Evolutionary conservation across 2,113 vertebrate genomes (phyloP).

Genomic region (Sorex fumeus): DNA sequence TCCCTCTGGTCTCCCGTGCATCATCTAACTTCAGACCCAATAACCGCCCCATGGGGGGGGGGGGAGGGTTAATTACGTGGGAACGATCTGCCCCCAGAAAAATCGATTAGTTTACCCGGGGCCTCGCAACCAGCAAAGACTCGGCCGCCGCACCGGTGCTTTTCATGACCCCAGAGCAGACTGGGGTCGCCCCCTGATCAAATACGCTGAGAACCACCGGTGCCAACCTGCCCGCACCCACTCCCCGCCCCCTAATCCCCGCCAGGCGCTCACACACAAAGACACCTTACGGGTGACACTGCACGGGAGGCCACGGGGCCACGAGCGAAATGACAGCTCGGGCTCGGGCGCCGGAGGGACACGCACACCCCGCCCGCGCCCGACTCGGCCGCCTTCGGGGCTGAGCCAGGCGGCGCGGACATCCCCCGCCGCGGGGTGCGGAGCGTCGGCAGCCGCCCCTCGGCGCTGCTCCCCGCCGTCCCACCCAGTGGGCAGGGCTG

Average conservation of each 20-base stretch:
- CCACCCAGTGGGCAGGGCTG: not conserved
- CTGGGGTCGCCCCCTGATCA: not conserved
- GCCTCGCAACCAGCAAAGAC: not conserved
- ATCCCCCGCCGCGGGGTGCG: not conserved
- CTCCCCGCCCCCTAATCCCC: not conserved
- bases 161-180: not conserved
- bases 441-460: not conserved
- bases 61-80: too few species aligned
- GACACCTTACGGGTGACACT: slow-evolving; percentile 47
- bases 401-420: not conserved
- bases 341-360: not conserved
- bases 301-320: slow-evolving; percentile 20
- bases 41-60: slow-evolving; percentile 2
- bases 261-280: slow-evolving; percentile 35
- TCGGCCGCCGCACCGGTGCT: not conserved
- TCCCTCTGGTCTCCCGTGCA: slow-evolving; percentile 26
- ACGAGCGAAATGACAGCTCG: slow-evolving; percentile 15
- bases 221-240: too few species aligned
- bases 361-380: not conserved
- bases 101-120: slow-evolving; percentile 18
- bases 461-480: not conserved
- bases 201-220: not conserved
- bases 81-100: not conserved
- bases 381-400: too few species aligned
- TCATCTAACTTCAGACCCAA: slow-evolving; percentile 33